These are phyloP conservation scores for Podiceps cristatus DNA, from an alignment of 2,113 vertebrate genomes.

Conservation along the genomic window DNA sequence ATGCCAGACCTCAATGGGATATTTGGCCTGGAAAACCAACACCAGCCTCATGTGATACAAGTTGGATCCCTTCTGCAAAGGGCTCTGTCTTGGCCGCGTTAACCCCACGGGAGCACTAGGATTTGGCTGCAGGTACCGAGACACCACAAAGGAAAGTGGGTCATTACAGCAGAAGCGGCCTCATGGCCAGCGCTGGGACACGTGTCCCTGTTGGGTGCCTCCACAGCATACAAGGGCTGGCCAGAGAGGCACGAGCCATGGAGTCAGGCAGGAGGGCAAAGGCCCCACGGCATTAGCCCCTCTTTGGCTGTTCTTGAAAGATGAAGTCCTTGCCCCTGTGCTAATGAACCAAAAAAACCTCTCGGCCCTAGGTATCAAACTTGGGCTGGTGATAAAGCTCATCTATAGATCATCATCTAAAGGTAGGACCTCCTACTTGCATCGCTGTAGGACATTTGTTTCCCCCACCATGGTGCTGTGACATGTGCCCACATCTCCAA, in stretches of 20 bases:
- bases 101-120: no score
- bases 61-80: background rate
- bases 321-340: background rate
- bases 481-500: fast-evolving
- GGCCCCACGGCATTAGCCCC: background rate
- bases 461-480: fast-evolving
- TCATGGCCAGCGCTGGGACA: fast-evolving
- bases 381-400: background rate
- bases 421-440: background rate
- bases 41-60: fast-evolving
- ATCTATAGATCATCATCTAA: background rate
- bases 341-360: background rate
- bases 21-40: background rate
- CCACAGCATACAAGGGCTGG: background rate
- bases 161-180: background rate
- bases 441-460: background rate
- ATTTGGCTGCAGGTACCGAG: background rate
- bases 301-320: background rate
- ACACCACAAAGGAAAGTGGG: fast-evolving
- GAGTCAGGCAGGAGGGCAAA: background rate
- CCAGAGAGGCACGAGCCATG: background rate
- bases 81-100: background rate
- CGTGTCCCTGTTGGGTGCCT: fast-evolving
- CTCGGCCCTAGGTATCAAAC: background rate
- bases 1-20: background rate